Percentiles rank a stretch among this genome's conserved stretches.
Conservation (phyloP, 1,140 invertebrate species). For the Drosophila quadrilineata region DNA sequence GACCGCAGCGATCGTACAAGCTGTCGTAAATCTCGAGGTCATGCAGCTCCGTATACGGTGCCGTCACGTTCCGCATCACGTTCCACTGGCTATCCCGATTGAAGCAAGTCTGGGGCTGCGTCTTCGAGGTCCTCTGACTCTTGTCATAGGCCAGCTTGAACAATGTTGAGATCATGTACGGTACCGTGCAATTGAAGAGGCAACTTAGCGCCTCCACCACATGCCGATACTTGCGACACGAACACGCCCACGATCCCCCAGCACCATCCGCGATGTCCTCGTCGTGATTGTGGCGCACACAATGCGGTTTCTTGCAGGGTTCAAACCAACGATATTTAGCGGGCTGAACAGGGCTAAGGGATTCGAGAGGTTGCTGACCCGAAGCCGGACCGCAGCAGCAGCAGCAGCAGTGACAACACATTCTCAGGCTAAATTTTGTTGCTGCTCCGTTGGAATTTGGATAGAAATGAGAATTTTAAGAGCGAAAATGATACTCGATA, state of each 20-base stretch:
- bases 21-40: constrained; percentile 63
- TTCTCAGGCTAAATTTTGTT: no score
- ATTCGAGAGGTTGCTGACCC: background rate
- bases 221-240: constrained; percentile 38
- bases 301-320: background rate
- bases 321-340: constrained; percentile 14
- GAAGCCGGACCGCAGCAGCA: background rate
- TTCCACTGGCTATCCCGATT: constrained; percentile 32
- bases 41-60: constrained; percentile 45
- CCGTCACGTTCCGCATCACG: constrained; percentile 49
- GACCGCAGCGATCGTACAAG: constrained; percentile 56
- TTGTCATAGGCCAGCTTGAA: constrained; percentile 37
- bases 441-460: no score
- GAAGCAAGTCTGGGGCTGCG: constrained; percentile 22
- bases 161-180: constrained; percentile 28
- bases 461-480: no score
- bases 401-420: no score
- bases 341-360: background rate
- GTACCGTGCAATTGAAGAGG: constrained; percentile 29
- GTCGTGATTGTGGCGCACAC: background rate
- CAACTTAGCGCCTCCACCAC: constrained; percentile 47
- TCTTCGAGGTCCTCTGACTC: no score
- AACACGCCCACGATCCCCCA: constrained; percentile 31
- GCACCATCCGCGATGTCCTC: no score
- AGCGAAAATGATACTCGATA: no score